Conservation (phyloP, 2,113 vertebrate species). For the Grammomys dolichurus region DNA sequence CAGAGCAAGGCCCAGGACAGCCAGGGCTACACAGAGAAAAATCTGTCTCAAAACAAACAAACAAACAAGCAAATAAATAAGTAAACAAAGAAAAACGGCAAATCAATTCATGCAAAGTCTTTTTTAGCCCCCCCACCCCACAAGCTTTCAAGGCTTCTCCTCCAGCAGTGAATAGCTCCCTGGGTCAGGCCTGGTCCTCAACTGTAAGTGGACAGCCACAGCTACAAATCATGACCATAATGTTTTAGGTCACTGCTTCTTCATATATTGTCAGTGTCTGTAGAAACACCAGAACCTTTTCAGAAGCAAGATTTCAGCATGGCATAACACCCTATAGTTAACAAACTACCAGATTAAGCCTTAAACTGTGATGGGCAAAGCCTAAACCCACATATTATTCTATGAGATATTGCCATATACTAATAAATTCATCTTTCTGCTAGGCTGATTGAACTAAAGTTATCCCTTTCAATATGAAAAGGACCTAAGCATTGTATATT, state of each 20-base stretch:
- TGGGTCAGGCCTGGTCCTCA: background rate
- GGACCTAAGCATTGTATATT: background rate
- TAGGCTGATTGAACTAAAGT: background rate
- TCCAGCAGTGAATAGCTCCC: background rate
- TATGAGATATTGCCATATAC: background rate
- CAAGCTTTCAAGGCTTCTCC: background rate
- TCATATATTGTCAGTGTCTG: background rate
- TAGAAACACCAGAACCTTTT: background rate
- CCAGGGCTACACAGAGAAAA: background rate
- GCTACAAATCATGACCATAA: background rate
- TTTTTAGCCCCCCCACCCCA: background rate
- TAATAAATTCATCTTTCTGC: conserved; percentile 15
- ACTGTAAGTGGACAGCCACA: background rate
- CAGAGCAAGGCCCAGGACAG: background rate
- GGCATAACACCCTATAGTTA: background rate
- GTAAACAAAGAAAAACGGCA: background rate
- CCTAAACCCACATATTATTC: background rate
- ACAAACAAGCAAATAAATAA: background rate
- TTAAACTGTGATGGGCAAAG: background rate
- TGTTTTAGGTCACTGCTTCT: background rate
- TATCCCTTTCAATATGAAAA: background rate
- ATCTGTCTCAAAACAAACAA: background rate
- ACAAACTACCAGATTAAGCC: background rate
- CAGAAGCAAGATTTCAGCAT: conserved; percentile 12
- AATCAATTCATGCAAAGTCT: background rate